phyloP scores from a whole-genome alignment of 1,140 invertebrate genomes.

The Pseudoatta argentina region DNA sequence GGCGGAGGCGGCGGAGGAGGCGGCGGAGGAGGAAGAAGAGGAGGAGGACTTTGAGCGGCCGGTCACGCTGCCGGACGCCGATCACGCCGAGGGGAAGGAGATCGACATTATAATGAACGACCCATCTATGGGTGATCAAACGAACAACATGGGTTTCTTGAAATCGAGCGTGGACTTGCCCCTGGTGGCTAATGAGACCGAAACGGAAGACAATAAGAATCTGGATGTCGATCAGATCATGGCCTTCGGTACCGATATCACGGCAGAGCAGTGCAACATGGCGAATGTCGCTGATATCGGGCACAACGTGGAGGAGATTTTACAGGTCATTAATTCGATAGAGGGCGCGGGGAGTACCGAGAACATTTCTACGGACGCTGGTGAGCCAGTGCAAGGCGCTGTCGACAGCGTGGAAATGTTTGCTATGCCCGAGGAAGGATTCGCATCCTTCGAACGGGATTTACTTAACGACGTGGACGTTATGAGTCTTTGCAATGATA shows the following conservation, averaged over 20 bases:
- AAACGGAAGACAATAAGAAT: slow-evolving; percentile 73
- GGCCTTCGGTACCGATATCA: slow-evolving; percentile 75
- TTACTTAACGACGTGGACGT: slow-evolving; percentile 88
- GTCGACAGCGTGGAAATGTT: slow-evolving; percentile 88
- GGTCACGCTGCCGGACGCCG: slow-evolving; percentile 61
- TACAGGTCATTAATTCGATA: slow-evolving; percentile 90
- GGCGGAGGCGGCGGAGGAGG: slow-evolving; percentile 27
- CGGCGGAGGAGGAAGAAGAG: not conserved
- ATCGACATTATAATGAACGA: slow-evolving; percentile 86
- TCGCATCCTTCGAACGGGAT: slow-evolving; percentile 88
- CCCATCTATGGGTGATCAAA: slow-evolving; percentile 89
- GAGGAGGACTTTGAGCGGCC: slow-evolving; percentile 67
- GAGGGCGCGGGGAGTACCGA: slow-evolving; percentile 86
- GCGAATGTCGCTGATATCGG: slow-evolving; percentile 85
- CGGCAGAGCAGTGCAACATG: slow-evolving; percentile 71
- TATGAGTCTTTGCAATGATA: slow-evolving; percentile 88
- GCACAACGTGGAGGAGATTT: slow-evolving; percentile 88
- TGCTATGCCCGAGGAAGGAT: slow-evolving; percentile 84
- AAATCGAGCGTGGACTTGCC: slow-evolving; percentile 82
- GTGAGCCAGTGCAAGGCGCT: slow-evolving; percentile 73
- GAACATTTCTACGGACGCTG: slow-evolving; percentile 67
- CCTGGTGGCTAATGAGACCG: slow-evolving; percentile 73
- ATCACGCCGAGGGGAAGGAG: slow-evolving; percentile 67
- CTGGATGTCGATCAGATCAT: slow-evolving; percentile 81
- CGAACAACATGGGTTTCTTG: slow-evolving; percentile 89